Conservation (phyloP, 2,113 vertebrate genomes). For the Numenius arquata region DNA sequence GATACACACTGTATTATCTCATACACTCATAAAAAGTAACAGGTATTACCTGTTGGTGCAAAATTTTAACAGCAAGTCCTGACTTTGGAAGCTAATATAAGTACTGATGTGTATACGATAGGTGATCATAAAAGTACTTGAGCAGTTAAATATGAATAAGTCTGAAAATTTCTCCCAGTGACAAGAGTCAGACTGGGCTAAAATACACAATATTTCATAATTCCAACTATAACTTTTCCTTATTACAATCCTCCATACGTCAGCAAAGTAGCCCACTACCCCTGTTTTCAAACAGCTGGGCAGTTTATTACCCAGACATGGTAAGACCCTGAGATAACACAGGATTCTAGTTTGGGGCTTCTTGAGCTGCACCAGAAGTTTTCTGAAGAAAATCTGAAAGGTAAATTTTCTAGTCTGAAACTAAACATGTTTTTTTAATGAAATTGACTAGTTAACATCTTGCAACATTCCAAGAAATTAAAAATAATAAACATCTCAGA, state of each 20-base stretch:
- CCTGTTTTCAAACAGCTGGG: background rate
- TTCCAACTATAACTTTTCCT: background rate
- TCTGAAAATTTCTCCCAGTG: background rate
- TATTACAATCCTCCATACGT: background rate
- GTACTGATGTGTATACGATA: accelerated
- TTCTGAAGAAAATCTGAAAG: background rate
- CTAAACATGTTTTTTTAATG: background rate
- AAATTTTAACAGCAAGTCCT: background rate
- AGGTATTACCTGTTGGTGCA: background rate
- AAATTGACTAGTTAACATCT: constrained; percentile 32
- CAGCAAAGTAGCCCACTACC: background rate
- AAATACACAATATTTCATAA: background rate
- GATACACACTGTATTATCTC: background rate
- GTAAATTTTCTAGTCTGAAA: background rate
- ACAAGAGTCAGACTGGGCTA: background rate
- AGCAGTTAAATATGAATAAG: background rate
- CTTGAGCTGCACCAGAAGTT: background rate
- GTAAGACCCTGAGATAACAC: background rate
- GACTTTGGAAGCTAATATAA: background rate
- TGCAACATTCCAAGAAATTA: constrained; percentile 37
- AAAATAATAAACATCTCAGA: constrained; percentile 64
- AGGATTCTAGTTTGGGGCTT: background rate
- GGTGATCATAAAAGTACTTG: background rate
- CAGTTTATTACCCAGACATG: background rate
- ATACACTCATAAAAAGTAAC: background rate